phyloP scores from a whole-genome alignment of 53 echinoderm and acorn worm species.

The Echinometra lucunter region DNA sequence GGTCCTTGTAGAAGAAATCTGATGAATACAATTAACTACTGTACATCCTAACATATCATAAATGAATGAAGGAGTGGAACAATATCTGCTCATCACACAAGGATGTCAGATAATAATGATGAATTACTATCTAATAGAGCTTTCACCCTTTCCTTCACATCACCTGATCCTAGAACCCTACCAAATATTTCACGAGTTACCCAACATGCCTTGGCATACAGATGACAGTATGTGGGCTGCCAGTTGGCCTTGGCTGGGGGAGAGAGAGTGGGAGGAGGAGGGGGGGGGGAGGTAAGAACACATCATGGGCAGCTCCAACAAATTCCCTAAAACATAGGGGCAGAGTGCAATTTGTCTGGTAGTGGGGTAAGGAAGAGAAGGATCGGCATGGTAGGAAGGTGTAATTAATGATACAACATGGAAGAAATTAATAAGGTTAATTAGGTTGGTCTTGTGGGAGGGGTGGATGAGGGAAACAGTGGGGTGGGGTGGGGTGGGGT shows the following conservation, averaged over 20 bases:
- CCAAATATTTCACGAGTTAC: constrained; percentile 21
- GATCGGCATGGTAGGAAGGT: not conserved
- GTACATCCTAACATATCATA: not conserved
- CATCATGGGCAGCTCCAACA: not conserved
- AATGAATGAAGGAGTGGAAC: not conserved
- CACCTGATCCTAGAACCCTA: not conserved
- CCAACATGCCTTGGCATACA: not conserved
- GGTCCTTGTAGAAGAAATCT: not conserved
- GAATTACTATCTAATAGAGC: not conserved
- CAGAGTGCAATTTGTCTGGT: not conserved
- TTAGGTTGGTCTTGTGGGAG: not conserved
- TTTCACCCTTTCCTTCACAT: not conserved
- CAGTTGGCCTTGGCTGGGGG: not conserved
- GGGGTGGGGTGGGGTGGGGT: not conserved
- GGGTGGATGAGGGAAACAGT: not conserved
- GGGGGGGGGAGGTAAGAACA: not conserved
- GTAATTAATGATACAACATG: not conserved
- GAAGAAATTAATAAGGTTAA: not conserved
- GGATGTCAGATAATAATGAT: not conserved
- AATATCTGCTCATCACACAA: not conserved
- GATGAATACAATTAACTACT: not conserved
- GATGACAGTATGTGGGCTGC: constrained; percentile 29
- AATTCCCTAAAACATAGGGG: not conserved
- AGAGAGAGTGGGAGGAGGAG: not conserved
- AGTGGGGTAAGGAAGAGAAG: not conserved